Percentiles rank a stretch among this genome's conserved stretches.
phyloP scores from a whole-genome alignment of 2,113 vertebrate genomes.

The Synchiropus splendidus region DNA sequence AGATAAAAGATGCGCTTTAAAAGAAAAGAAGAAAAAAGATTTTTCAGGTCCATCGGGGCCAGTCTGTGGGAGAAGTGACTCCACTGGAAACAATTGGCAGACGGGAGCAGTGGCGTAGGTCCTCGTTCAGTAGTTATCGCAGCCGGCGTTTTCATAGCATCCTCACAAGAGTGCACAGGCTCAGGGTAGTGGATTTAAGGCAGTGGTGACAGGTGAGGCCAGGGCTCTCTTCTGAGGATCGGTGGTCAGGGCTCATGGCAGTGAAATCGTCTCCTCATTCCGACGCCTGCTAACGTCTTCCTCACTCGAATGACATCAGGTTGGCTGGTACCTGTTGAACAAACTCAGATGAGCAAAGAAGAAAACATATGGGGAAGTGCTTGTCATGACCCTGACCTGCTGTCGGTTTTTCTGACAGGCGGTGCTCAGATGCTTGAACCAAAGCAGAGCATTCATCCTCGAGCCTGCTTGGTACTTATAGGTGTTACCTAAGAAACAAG shows the following conservation, averaged over 20 bases:
- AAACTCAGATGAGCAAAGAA: constrained; percentile 1
- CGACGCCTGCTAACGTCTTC: constrained; percentile 14
- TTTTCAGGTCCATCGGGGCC: background rate
- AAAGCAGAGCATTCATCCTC: constrained; percentile 87
- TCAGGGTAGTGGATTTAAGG: constrained; percentile 80
- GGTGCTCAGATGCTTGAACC: constrained; percentile 95
- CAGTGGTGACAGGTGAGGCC: constrained; percentile 77
- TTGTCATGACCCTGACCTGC: constrained; percentile 66
- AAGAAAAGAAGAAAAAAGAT: background rate
- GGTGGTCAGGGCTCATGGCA: constrained; percentile 68
- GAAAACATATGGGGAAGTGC: background rate
- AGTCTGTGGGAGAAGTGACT: constrained; percentile 11
- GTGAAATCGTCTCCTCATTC: constrained; percentile 57
- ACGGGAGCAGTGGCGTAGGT: constrained; percentile 42
- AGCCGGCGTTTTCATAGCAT: constrained; percentile 1
- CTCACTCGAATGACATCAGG: constrained; percentile 97
- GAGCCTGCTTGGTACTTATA: constrained; percentile 98
- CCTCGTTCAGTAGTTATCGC: constrained; percentile 56
- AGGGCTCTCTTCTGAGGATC: constrained; percentile 34
- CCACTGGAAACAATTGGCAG: constrained; percentile 20
- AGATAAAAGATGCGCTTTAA: constrained; percentile 14
- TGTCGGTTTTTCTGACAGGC: constrained; percentile 97
- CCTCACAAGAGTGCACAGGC: constrained; percentile 14
- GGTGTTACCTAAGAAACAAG: constrained; percentile 79
- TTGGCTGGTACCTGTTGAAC: constrained; percentile 85